Base-by-base conservation (phyloP, 2,113 vertebrate species). In the Coreoperca whiteheadi region DNA sequence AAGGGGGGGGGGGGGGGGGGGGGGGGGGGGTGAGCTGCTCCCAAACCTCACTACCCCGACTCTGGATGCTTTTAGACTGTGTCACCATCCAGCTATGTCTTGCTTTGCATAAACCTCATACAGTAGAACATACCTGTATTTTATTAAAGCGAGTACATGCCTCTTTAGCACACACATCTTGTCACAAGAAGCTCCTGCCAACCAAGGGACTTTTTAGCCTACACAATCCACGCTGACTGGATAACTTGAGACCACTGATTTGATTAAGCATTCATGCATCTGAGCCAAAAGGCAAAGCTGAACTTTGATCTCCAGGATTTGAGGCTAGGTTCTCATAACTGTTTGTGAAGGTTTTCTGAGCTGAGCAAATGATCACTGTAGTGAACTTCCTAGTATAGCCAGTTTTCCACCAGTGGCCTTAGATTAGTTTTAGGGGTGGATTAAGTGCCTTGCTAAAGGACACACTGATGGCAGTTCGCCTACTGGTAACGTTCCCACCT, bases 241-340 rank as follows among this genome's bases (percentile, higher is more conserved):
- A 79, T 89, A 54, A 64, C 77, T 56, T 60, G 51, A 82, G 15
- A n/a, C 70, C 20, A 0, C 28, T 64, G 83, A 77, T 79, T 89
- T 74, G 66, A 83, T 84, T 61, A 83, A 48, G 46, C 30, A 6
- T 66, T 75, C 37, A 8, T 67, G 53, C 43, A 51, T 56, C 59
- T 4, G 67, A 76, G 76, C 77, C 87, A 77, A 74, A 60, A 78
- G 48, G 65, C 73, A 53, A 74, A 81, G 56, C 64, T 43, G 6
- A 79, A 66, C 59, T 66, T 67, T 85, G 41, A 68, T 81, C 67
- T 81, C 32, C 30, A 25, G 57, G 51, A 56, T 72, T 60, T 67
- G 16, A 73, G 54, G 60, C 23, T 56, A 7, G 43, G 37, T 75
- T 82, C 23, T 73, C 34, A 34, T 39, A 28, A 8, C 15, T 37